Conservation (phyloP, 2,888 invertebrate species). For the Phymatocera aterrima region DNA sequence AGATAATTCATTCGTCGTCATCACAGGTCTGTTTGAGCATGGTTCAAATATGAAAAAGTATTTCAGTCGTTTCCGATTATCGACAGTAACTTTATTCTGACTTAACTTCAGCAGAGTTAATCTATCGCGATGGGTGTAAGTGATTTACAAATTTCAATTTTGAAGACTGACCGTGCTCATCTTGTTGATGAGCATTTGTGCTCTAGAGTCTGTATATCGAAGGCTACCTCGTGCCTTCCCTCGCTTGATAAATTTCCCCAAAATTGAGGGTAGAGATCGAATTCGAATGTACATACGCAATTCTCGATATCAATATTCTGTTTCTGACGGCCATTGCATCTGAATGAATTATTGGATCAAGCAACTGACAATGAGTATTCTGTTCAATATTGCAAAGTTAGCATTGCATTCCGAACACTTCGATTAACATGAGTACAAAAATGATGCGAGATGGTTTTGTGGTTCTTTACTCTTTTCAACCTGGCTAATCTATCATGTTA, state of each 20-base stretch:
- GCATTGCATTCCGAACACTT: not conserved
- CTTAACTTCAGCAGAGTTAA: not conserved
- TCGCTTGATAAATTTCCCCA: not conserved
- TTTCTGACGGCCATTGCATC: not conserved
- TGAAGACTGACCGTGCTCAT: not conserved
- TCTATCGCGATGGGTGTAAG: not conserved
- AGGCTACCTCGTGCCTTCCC: not conserved
- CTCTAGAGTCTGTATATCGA: not conserved
- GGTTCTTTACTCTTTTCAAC: not conserved
- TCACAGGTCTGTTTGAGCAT: conserved; percentile 26
- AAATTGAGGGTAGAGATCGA: not conserved
- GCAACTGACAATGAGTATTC: not conserved
- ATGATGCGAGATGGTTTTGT: not conserved
- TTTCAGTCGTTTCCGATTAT: not conserved
- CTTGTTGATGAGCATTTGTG: not conserved
- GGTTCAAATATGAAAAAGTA: conserved; percentile 2
- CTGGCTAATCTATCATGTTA: not conserved
- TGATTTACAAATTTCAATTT: not conserved
- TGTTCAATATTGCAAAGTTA: not conserved
- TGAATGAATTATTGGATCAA: not conserved
- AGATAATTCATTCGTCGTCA: not conserved
- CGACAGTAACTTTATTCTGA: not conserved
- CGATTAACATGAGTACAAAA: not conserved
- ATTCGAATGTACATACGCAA: not conserved
- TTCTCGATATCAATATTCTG: too few relatives aligned